Evolutionary conservation across 1,140 invertebrate genomes (phyloP).

Genomic region (Aleiodes sp.): DNA sequence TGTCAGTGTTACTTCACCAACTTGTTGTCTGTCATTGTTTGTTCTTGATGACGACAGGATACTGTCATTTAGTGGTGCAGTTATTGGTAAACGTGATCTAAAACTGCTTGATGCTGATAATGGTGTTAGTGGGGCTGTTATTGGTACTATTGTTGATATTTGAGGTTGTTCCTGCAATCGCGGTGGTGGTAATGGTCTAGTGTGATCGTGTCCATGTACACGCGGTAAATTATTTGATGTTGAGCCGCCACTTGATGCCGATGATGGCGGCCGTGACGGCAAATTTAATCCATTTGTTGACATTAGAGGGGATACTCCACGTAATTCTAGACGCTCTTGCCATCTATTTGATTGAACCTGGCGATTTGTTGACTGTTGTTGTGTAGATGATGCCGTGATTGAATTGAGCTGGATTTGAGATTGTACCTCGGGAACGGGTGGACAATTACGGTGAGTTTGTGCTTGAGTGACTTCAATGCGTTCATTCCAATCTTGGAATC

Average conservation of each 20-base stretch:
- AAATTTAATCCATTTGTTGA: constrained; percentile 58
- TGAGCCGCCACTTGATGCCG: constrained; percentile 49
- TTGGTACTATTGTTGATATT: constrained; percentile 47
- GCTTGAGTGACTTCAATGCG: neutral
- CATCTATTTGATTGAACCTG: constrained; percentile 33
- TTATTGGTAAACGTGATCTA: constrained; percentile 34
- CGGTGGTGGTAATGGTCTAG: constrained; percentile 59
- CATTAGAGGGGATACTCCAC: constrained; percentile 52
- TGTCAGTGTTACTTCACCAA: constrained; percentile 72
- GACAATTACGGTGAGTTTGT: neutral
- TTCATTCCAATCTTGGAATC: constrained; percentile 25
- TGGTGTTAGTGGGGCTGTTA: constrained; percentile 57
- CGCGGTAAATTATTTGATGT: constrained; percentile 42
- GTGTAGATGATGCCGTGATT: neutral
- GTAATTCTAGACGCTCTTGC: constrained; percentile 52
- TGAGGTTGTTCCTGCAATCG: constrained; percentile 48
- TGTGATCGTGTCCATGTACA: constrained; percentile 62
- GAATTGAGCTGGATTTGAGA: neutral
- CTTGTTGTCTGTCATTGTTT: constrained; percentile 12
- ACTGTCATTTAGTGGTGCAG: neutral
- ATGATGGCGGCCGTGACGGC: constrained; percentile 60
- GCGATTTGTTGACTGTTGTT: constrained; percentile 40
- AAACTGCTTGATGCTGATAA: constrained; percentile 46
- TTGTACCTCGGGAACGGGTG: neutral
- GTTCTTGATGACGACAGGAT: constrained; percentile 19